phyloP scores from a whole-genome alignment of 2,888 invertebrate genomes.

The Clistopyga incitator region DNA sequence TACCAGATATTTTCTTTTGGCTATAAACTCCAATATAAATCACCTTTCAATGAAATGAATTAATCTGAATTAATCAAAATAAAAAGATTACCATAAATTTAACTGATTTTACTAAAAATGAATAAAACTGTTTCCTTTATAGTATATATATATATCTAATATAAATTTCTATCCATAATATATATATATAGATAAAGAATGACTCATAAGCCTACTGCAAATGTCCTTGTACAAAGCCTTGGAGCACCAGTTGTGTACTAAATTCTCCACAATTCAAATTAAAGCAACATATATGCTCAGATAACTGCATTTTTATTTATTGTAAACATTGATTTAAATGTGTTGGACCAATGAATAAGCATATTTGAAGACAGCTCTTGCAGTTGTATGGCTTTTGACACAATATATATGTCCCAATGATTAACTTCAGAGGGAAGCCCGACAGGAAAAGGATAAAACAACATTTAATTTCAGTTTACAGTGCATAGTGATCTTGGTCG shows the following conservation, averaged over 20 bases:
- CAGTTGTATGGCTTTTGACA: constrained; percentile 41
- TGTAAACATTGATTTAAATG: neutral
- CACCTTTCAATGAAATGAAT: too few species aligned
- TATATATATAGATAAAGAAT: neutral
- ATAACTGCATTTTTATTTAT: neutral
- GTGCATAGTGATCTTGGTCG: constrained; percentile 92
- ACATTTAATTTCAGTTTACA: constrained; percentile 86
- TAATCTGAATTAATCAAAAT: too few species aligned
- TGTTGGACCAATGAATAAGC: neutral
- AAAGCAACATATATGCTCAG: neutral
- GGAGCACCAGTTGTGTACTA: neutral
- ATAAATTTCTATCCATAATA: too few species aligned
- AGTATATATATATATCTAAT: too few species aligned
- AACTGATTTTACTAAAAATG: too few species aligned
- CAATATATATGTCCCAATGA: constrained; percentile 13
- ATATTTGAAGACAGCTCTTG: constrained; percentile 8
- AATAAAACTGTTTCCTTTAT: too few species aligned
- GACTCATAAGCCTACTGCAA: constrained; percentile 16
- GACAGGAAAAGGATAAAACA: constrained; percentile 14
- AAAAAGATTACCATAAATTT: too few species aligned
- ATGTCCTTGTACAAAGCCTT: neutral
- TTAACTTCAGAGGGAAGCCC: neutral
- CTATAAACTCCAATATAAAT: too few species aligned
- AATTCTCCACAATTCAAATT: neutral
- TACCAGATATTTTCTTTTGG: too few species aligned